Evolutionary conservation across 2,797 vertebrate species (phyloP).

Genomic region (Tolypeutes matacus): DNA sequence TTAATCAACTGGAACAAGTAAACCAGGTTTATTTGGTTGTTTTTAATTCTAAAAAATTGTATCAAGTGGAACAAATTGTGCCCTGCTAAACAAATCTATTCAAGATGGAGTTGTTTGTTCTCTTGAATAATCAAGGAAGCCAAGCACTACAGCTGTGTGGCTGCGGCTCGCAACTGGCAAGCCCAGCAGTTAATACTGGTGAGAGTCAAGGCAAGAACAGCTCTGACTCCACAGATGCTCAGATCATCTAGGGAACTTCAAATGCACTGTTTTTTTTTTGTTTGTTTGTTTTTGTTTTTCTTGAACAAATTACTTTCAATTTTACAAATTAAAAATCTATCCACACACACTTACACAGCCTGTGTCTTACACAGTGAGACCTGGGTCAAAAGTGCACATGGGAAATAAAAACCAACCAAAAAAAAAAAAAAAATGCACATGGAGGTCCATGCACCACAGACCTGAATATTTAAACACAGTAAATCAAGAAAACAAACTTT

Average conservation of each 20-base stretch:
- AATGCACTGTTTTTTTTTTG: neutral
- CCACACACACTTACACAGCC: neutral
- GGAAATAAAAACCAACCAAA: no score
- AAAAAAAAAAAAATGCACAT: neutral
- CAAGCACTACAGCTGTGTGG: neutral
- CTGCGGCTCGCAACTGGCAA: neutral
- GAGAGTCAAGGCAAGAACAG: neutral
- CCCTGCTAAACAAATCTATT: slow-evolving; percentile 46
- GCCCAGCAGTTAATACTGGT: neutral
- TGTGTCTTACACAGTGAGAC: neutral
- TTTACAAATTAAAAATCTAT: slow-evolving; percentile 23
- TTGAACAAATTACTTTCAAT: slow-evolving; percentile 18
- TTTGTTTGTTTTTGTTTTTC: neutral
- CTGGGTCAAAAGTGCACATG: neutral
- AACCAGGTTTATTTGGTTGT: neutral
- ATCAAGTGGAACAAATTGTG: neutral
- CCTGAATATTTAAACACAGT: neutral
- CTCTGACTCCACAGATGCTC: neutral
- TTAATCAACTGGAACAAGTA: neutral
- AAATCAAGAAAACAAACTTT: slow-evolving; percentile 11
- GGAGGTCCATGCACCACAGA: neutral
- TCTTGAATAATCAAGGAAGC: slow-evolving; percentile 34
- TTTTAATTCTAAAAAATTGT: neutral
- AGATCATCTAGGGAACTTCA: neutral
- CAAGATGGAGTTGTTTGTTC: neutral